These are phyloP conservation scores for Anseranas semipalmata DNA, from an alignment of 2,113 vertebrate genomes.

Conservation along the genomic window DNA sequence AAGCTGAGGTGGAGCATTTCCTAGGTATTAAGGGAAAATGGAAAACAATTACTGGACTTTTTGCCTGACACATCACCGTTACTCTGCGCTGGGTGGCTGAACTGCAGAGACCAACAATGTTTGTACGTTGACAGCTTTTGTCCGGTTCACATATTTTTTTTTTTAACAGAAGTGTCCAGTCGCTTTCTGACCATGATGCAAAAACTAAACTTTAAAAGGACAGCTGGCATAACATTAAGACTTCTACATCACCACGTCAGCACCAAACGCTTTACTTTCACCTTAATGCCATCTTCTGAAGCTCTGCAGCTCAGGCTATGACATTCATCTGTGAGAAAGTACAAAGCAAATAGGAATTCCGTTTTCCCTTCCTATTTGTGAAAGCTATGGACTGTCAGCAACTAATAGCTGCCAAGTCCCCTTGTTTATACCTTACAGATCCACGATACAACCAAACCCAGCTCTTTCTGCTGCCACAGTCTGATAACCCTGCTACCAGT, in stretches of 20 bases:
- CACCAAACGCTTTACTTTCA: not conserved
- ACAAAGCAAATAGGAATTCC: not conserved
- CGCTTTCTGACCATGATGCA: not conserved
- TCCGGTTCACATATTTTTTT: not conserved
- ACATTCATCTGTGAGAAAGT: not conserved
- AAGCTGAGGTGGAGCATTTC: not conserved
- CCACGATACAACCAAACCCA: not conserved
- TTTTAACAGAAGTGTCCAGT: not conserved
- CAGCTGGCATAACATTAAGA: not conserved
- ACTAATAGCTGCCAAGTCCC: not conserved
- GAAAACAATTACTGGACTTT: not conserved
- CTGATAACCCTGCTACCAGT: not conserved
- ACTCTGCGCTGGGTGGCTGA: not conserved
- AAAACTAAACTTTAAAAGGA: not conserved
- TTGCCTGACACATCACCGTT: not conserved
- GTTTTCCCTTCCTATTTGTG: not conserved
- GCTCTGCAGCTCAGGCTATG: rapidly evolving
- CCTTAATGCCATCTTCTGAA: not conserved
- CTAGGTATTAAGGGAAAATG: not conserved
- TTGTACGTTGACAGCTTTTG: not conserved
- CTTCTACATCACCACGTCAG: not conserved
- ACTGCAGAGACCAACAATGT: not conserved
- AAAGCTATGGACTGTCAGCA: not conserved
- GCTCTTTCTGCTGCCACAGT: not conserved
- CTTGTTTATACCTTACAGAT: not conserved